Evolutionary conservation across 2,888 invertebrate genomes (phyloP).

Genomic region (Salpingus planirostris): DNA sequence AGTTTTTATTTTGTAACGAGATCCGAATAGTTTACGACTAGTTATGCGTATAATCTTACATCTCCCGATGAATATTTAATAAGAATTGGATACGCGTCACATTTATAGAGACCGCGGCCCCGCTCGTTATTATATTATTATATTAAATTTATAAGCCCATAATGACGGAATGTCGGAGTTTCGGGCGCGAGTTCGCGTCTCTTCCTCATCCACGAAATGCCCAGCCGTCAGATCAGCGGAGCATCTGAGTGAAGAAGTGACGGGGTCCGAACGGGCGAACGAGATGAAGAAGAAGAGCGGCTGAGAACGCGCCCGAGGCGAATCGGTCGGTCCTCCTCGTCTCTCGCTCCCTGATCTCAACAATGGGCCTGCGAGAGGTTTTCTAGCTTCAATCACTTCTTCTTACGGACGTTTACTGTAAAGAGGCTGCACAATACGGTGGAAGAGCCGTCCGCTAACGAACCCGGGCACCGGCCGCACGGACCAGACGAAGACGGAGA

Average conservation of each 20-base stretch:
- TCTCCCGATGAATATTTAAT: slow-evolving; percentile 11
- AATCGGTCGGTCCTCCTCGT: slow-evolving; percentile 9
- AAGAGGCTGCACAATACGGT: slow-evolving; percentile 16
- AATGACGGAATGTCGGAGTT: too few relatives aligned
- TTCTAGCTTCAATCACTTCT: slow-evolving; percentile 16
- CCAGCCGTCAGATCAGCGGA: too few relatives aligned
- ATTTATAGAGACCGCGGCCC: too few relatives aligned
- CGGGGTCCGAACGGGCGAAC: too few relatives aligned
- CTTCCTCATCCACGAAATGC: too few relatives aligned
- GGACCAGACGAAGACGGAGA: slow-evolving; percentile 12
- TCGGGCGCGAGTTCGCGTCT: too few relatives aligned
- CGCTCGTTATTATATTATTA: too few relatives aligned
- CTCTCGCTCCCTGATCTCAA: too few relatives aligned
- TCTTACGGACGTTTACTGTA: slow-evolving; percentile 12
- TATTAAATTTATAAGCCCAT: too few relatives aligned
- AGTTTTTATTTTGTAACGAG: slow-evolving; percentile 8
- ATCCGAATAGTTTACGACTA: slow-evolving; percentile 9
- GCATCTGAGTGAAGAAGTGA: too few relatives aligned
- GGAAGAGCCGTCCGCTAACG: slow-evolving; percentile 15
- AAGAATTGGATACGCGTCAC: slow-evolving; percentile 10
- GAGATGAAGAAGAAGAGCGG: too few relatives aligned
- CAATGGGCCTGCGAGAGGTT: slow-evolving; percentile 16
- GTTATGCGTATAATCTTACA: slow-evolving; percentile 11
- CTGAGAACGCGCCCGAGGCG: slow-evolving; percentile 1
- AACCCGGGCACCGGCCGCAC: slow-evolving; percentile 10